Percentiles rank a stretch among this genome's conserved stretches.
These are phyloP conservation scores for Etheostoma spectabile DNA, from an alignment of 2,113 vertebrate genomes.

Conservation along the genomic window DNA sequence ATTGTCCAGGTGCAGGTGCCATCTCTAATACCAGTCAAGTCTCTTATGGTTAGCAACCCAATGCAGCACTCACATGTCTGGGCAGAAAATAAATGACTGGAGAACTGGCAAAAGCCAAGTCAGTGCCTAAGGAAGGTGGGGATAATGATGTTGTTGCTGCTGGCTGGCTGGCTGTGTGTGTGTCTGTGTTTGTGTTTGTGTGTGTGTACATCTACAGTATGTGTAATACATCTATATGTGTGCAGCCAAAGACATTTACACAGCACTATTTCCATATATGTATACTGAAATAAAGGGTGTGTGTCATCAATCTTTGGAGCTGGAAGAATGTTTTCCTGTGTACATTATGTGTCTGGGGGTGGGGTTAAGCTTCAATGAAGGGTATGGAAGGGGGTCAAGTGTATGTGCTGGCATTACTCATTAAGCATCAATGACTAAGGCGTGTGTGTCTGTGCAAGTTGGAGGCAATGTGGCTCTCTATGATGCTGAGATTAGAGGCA, in stretches of 20 bases:
- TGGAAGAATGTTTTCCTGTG: background rate
- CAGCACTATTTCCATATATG: background rate
- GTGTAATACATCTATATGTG: background rate
- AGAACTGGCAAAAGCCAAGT: constrained; percentile 40
- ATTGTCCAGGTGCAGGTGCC: constrained; percentile 67
- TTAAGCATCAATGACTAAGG: constrained; percentile 45
- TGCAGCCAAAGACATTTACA: background rate
- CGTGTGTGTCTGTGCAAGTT: constrained; percentile 30
- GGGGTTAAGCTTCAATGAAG: background rate
- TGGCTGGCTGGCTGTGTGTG: background rate
- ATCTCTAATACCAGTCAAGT: constrained; percentile 44
- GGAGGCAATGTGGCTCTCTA: constrained; percentile 54
- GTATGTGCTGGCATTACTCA: constrained; percentile 50
- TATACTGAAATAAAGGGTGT: background rate
- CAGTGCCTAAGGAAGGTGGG: constrained; percentile 40
- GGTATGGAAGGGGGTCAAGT: background rate
- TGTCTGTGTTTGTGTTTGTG: background rate
- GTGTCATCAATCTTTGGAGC: constrained; percentile 11
- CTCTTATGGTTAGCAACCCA: constrained; percentile 51
- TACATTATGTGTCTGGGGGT: background rate
- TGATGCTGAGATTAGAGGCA: constrained; percentile 75
- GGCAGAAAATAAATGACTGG: constrained; percentile 32
- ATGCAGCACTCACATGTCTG: constrained; percentile 33
- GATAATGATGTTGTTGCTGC: constrained; percentile 47
- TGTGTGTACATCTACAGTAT: background rate